These are phyloP conservation scores for Actinia equina DNA, from an alignment of 64 coral and sea anemone species.

Conservation along the genomic window DNA sequence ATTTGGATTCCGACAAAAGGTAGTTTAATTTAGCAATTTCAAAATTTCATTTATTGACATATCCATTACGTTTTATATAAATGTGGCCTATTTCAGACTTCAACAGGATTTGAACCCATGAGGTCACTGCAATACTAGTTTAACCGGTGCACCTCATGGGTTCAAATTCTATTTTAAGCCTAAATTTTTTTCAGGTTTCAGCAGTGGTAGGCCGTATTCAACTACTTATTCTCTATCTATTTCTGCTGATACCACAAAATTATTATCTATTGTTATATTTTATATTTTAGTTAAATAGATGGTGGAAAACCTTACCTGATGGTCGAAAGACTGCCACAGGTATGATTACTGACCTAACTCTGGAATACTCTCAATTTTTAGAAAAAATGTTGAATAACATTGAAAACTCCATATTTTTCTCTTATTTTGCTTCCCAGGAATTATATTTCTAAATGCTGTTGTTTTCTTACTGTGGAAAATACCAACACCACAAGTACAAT, in stretches of 20 bases:
- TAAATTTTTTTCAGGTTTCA: too few species aligned
- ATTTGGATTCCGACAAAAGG: constrained; percentile 70
- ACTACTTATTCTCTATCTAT: too few species aligned
- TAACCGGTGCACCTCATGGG: too few species aligned
- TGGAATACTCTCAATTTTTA: too few species aligned
- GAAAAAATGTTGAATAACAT: too few species aligned
- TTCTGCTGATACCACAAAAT: neutral
- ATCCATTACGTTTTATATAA: too few species aligned
- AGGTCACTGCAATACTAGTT: too few species aligned
- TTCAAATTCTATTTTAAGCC: too few species aligned
- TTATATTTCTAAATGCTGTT: constrained; percentile 78
- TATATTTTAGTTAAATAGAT: constrained; percentile 62
- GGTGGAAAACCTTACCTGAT: constrained; percentile 85
- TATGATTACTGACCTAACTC: neutral
- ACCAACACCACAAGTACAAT: constrained; percentile 54
- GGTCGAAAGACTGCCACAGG: constrained; percentile 75
- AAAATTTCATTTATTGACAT: too few species aligned
- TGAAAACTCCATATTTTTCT: neutral
- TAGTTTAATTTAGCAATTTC: neutral
- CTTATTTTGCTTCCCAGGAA: constrained; percentile 36
- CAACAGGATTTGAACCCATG: too few species aligned
- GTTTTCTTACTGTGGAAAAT: constrained; percentile 75
- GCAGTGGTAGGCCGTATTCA: too few species aligned
- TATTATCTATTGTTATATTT: neutral
- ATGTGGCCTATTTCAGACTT: too few species aligned